Evolutionary conservation across 2,888 invertebrate genomes (phyloP).

Genomic region (Drosophila picticornis): DNA sequence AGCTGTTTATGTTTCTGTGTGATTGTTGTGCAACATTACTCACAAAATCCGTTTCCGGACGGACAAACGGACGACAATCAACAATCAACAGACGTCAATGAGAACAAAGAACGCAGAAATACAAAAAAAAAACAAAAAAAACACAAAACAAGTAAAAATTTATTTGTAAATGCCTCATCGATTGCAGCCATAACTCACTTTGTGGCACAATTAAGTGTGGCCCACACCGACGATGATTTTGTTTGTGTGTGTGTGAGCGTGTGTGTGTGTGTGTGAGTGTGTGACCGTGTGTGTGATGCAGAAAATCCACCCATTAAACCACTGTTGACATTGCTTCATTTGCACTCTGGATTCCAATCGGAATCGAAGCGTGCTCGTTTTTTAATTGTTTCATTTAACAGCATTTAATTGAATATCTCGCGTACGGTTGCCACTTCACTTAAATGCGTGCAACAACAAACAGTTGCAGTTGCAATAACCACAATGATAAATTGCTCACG

Average conservation of each 20-base stretch:
- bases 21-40: conserved; percentile 21
- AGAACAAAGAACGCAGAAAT: neutral
- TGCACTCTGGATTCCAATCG: conserved; percentile 44
- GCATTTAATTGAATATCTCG: conserved; percentile 76
- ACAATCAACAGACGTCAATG: conserved; percentile 18
- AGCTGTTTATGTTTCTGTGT: conserved; percentile 2
- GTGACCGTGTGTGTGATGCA: conserved; percentile 1
- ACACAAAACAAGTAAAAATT: conserved; percentile 1
- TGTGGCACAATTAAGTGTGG: conserved; percentile 67
- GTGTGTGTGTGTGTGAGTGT: neutral
- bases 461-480: conserved; percentile 11
- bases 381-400: conserved; percentile 76
- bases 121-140: neutral
- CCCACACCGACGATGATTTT: conserved; percentile 36
- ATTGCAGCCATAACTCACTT: conserved; percentile 70
- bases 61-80: conserved; percentile 11
- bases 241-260: neutral
- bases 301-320: conserved; percentile 27
- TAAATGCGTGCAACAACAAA: conserved; percentile 21
- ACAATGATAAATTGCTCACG: conserved; percentile 68
- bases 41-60: conserved; percentile 38
- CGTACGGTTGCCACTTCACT: conserved; percentile 53
- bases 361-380: conserved; percentile 24
- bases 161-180: conserved; percentile 41
- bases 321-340: conserved; percentile 69